Evolutionary conservation across 1,140 invertebrate species (phyloP).

Genomic region (Cyphomyrmex costatus): DNA sequence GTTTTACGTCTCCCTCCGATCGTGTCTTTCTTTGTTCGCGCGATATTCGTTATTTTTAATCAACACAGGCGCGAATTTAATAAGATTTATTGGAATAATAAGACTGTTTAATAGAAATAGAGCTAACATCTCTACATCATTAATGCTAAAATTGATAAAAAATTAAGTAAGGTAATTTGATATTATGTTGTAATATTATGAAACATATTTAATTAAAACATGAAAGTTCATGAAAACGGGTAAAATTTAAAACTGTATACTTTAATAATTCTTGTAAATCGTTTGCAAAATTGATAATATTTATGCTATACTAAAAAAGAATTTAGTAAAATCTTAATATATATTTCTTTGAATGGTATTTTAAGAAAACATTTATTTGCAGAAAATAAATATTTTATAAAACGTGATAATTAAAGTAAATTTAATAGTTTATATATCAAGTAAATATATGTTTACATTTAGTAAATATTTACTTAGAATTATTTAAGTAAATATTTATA

Average conservation of each 20-base stretch:
- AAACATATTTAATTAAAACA: not conserved
- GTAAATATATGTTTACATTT: too few species aligned
- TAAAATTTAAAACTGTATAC: not conserved
- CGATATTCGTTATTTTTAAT: constrained; percentile 54
- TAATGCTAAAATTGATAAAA: not conserved
- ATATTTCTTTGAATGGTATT: too few species aligned
- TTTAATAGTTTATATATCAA: too few species aligned
- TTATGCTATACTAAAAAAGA: too few species aligned
- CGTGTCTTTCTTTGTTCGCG: constrained; percentile 69
- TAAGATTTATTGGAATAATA: not conserved
- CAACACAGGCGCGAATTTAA: not conserved
- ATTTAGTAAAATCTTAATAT: too few species aligned
- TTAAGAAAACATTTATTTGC: too few species aligned
- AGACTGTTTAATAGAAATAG: not conserved
- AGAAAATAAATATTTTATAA: too few species aligned
- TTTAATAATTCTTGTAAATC: not conserved
- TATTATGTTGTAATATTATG: not conserved
- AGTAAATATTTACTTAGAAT: too few species aligned
- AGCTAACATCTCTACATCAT: not conserved
- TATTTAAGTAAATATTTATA: too few species aligned
- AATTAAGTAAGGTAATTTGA: not conserved
- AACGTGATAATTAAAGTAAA: too few species aligned
- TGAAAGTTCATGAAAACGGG: not conserved
- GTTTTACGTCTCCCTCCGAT: constrained; percentile 8
- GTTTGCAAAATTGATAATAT: not conserved